Percentiles rank a stretch among this genome's conserved stretches.
These are phyloP conservation scores for Pectinophora gossypiella DNA, from an alignment of 1,140 invertebrate genomes.

Conservation along the genomic window DNA sequence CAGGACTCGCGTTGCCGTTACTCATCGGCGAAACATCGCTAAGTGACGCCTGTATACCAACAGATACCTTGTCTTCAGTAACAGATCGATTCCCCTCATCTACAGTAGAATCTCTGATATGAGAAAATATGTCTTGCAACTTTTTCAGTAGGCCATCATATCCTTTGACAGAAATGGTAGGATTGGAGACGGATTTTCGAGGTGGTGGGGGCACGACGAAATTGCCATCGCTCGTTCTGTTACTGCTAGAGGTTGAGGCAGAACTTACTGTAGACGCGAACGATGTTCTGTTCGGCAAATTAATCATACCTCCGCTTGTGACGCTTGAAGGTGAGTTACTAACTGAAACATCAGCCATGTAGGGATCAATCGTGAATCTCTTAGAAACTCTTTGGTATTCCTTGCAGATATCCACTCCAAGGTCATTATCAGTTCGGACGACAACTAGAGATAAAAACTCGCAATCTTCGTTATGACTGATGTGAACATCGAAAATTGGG, in stretches of 20 bases:
- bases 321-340: constrained; percentile 66
- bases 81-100: constrained; percentile 44
- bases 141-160: constrained; percentile 63
- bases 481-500: constrained; percentile 64
- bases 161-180: constrained; percentile 59
- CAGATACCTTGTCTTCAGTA: constrained; percentile 55
- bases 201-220: constrained; percentile 70
- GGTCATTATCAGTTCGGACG: constrained; percentile 64
- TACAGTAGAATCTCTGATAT: constrained; percentile 44
- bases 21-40: constrained; percentile 38
- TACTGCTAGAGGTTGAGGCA: constrained; percentile 60
- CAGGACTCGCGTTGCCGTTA: constrained; percentile 62
- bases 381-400: constrained; percentile 70
- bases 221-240: constrained; percentile 62
- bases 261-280: constrained; percentile 63
- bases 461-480: constrained; percentile 63
- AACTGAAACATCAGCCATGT: constrained; percentile 59
- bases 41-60: constrained; percentile 50
- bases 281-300: constrained; percentile 62
- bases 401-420: constrained; percentile 66
- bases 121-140: constrained; percentile 62
- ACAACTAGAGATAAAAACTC: constrained; percentile 68
- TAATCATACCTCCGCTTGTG: constrained; percentile 63
- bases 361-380: constrained; percentile 63
- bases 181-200: constrained; percentile 52